Evolutionary conservation across 1,140 invertebrate species (phyloP).

Genomic region (Rhagoletis zephyria): DNA sequence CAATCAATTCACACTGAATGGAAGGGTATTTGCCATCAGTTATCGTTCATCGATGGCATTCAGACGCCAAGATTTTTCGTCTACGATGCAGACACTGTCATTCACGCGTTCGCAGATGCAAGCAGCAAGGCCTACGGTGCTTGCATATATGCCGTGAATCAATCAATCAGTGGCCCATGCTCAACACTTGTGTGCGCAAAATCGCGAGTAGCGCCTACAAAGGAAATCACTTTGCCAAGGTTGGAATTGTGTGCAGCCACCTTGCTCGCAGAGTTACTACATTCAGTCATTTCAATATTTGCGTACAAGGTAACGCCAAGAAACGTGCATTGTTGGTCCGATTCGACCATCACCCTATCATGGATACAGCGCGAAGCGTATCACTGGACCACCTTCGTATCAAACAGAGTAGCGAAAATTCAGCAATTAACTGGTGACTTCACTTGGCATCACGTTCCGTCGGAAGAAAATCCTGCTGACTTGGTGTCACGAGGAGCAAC

Average conservation of each 20-base stretch:
- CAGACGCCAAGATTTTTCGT: no score
- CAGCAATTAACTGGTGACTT: constrained; percentile 58
- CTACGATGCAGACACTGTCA: no score
- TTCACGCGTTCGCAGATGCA: no score
- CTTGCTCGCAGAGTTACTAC: constrained; percentile 60
- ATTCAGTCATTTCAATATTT: constrained; percentile 51
- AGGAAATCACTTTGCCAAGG: constrained; percentile 64
- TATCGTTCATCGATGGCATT: no score
- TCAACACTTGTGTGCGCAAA: constrained; percentile 58
- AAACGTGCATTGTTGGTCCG: constrained; percentile 68
- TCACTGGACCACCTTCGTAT: constrained; percentile 68
- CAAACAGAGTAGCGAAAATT: constrained; percentile 68
- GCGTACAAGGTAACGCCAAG: constrained; percentile 61
- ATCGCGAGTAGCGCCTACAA: constrained; percentile 55
- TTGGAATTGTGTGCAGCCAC: constrained; percentile 61
- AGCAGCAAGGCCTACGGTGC: no score
- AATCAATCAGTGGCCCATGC: background rate
- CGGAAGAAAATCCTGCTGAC: constrained; percentile 64
- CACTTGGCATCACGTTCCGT: constrained; percentile 62
- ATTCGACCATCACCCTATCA: constrained; percentile 71
- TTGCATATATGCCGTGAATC: no score
- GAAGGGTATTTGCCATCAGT: no score
- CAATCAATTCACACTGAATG: no score
- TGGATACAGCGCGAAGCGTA: constrained; percentile 69
- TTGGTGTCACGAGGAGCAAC: background rate